Base-by-base conservation (phyloP, 2,797 vertebrate species). In the Pseudomugil gertrudae region DNA sequence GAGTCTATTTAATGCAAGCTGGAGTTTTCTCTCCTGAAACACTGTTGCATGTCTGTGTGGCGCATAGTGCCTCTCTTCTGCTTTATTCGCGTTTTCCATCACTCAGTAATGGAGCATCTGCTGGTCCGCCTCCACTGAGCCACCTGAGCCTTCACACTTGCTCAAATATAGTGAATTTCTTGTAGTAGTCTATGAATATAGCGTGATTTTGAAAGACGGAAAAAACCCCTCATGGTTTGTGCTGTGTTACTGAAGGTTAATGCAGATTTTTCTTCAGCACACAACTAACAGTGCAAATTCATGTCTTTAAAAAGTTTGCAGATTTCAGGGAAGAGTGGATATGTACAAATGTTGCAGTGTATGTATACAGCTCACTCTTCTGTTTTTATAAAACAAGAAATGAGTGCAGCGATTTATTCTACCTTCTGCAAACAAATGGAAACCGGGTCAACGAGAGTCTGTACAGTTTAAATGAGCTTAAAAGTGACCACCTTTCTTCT, bases 31-130 rank as follows among this genome's bases (percentile, higher is more conserved):
- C 15, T 40, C 60, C 36, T 57, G 54, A 17, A n/a, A 72, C 71
- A 76, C 82, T 89, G 85, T 83, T 88, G 83, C 84, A 9, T 78
- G 8, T 76, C 23, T 33, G 32, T 26, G 69, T 79, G 85, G 57
- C 62, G 80, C 76, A 83, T 70, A 56, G 74, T 24, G 71, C 66
- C 66, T 76, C 60, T 45, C 56, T 38, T 69, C 74, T 33, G 75
- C 66, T 70, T 56, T 59, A 57, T 52, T 59, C 54, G 47, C 55
- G 36, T 24, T 57, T 80, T 63, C 52, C 69, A 67, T 66, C 66
- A 60, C n/a, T 71, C 62, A 13, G 73, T 15, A 57, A 36, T 76
- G 74, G 72, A 77, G 65, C 66, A 57, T 72, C 66, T 74, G 68
- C 59, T 81, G 72, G 78, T 63, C 63, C 63, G 21, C 66, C 71